Base-by-base conservation (phyloP, 2,113 vertebrate species). In the Phaethornis superciliosus region DNA sequence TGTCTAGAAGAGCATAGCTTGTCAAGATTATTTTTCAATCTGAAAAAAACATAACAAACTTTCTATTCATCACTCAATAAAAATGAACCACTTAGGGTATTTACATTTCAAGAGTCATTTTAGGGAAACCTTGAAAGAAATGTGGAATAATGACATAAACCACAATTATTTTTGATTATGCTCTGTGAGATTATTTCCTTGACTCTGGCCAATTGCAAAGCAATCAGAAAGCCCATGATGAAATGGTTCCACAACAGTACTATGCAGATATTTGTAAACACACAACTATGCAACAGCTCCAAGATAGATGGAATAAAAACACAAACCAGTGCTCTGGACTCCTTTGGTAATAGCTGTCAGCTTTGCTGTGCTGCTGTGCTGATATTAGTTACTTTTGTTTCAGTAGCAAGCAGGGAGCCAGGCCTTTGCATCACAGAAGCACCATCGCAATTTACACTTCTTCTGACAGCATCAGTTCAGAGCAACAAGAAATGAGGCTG, bases 351-450 rank as follows among this genome's bases (percentile, higher is more conserved):
- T 30, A 65, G 56, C 93, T 95, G 78, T 89, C 90, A 93, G 21
- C 11, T 3, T 12, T 62, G 55, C 65, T 76, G 74, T 79, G 78
- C 46, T 28, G 91, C 5, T 2, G 37, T 59, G 89, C 23, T 67
- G 85, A 75, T 65, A 46, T 71, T 75, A 91, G 55, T 79, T 90
- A 74, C n/a, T 3, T 59, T 42, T 9, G 3, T 21, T 58, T 89
- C 42, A 58, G 87, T 30, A 52, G 90, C 84, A 70, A 22, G 58
- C 1, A 1, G 52, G 78, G 85, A 85, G 55, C 35, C 17, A 22
- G 68, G 71, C 60, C 76, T 68, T 93, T 89, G 88, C 87, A 90
- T 94, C 88, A 83, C 91, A 90, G 93, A 77, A 94, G 88, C 82
- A 47, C 65, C 4, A 0, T 62, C 0, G 3, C 89, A 88, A 76